A percentile compares a stretch with the other conserved stretches of the same genome.
These are phyloP conservation scores for Battus philenor DNA, from an alignment of 1,140 invertebrate species.

Conservation along the genomic window DNA sequence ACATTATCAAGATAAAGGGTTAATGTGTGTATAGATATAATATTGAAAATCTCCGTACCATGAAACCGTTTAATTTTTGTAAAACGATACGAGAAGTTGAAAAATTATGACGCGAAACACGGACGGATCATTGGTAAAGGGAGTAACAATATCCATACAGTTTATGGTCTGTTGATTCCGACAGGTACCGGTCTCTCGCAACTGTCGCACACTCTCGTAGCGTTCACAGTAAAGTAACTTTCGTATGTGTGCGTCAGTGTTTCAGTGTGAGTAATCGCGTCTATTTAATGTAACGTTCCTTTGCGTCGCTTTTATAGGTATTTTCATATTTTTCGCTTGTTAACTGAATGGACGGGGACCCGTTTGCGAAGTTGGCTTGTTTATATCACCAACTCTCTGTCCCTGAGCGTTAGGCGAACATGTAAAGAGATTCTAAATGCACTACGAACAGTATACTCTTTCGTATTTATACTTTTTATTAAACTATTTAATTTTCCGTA, in stretches of 20 bases:
- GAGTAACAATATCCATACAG: constrained; percentile 46
- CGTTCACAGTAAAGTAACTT: neutral
- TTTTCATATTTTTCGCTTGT: constrained; percentile 4
- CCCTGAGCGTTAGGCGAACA: no score
- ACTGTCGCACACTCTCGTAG: constrained; percentile 13
- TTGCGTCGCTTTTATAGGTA: constrained; percentile 1
- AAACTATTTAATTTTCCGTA: no score
- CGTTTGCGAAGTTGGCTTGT: no score
- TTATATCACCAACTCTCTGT: no score
- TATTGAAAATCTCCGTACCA: neutral
- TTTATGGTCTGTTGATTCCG: constrained; percentile 43
- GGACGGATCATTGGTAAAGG: constrained; percentile 39
- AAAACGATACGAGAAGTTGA: neutral
- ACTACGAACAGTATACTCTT: no score
- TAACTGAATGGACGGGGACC: no score
- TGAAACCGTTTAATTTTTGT: neutral
- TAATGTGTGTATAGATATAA: no score
- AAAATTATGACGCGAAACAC: constrained; percentile 17
- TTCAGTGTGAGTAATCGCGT: constrained; percentile 13
- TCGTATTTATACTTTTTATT: no score
- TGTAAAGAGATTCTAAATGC: no score
- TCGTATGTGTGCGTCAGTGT: constrained; percentile 8
- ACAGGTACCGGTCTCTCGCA: constrained; percentile 38
- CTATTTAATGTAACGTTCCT: constrained; percentile 3
- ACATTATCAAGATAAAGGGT: no score